Conservation (phyloP, 2,888 invertebrate species). For the Furcula furcula region DNA sequence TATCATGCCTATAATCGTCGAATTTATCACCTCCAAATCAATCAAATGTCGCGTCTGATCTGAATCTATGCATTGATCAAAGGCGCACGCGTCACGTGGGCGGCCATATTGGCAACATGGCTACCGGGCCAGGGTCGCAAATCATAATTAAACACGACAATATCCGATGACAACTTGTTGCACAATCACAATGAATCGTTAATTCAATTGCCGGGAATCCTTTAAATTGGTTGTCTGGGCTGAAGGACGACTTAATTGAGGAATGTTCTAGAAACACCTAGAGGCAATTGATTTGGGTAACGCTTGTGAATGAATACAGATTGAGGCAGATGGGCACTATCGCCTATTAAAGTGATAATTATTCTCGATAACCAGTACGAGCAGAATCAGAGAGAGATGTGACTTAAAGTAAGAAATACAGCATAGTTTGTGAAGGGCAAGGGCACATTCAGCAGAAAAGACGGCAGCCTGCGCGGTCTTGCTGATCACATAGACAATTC, state of each 20-base stretch:
- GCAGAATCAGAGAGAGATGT: not conserved
- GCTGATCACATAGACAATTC: too few relatives aligned
- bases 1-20: too few relatives aligned
- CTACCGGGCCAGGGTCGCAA: conserved; percentile 45
- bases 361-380: too few relatives aligned
- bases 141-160: conserved; percentile 39
- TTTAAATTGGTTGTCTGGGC: not conserved
- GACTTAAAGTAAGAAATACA: not conserved
- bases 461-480: too few relatives aligned
- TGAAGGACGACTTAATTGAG: not conserved
- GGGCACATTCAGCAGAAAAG: too few relatives aligned
- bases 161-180: conserved; percentile 43
- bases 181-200: conserved; percentile 30
- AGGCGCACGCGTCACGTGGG: conserved; percentile 30
- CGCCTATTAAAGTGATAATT: too few relatives aligned
- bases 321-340: too few relatives aligned
- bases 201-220: conserved; percentile 21
- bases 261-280: not conserved
- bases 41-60: conserved; percentile 25
- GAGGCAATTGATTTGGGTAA: too few relatives aligned
- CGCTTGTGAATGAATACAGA: too few relatives aligned
- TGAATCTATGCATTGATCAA: conserved; percentile 23
- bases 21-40: conserved; percentile 12
- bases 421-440: too few relatives aligned
- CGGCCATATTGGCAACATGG: conserved; percentile 45